Conservation (phyloP, 2,888 invertebrate species). For the Villa cingulata region DNA sequence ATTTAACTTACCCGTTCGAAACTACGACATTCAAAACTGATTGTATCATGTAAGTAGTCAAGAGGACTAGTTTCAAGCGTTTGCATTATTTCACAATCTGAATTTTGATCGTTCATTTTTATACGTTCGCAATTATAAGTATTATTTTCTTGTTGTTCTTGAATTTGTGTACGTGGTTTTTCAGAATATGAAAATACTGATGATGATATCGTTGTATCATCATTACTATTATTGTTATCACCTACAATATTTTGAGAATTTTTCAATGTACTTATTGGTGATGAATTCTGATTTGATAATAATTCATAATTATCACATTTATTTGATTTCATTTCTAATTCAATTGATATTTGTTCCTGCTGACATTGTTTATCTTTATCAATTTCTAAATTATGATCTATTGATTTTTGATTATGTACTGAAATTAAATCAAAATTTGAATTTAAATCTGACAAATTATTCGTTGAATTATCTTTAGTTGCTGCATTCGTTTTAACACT, state of each 20-base stretch:
- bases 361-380: no score
- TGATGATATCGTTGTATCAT: conserved; percentile 23
- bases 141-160: no score
- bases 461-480: conserved; percentile 8
- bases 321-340: conserved; percentile 20
- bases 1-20: no score
- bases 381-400: no score
- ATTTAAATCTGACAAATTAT: conserved; percentile 20
- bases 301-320: conserved; percentile 9
- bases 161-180: conserved; percentile 8
- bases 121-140: no score
- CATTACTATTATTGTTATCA: conserved; percentile 14
- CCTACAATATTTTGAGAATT: not conserved
- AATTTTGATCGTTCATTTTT: no score
- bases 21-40: no score
- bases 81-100: no score
- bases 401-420: no score
- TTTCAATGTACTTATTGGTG: not conserved
- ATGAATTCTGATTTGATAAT: not conserved
- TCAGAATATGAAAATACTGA: conserved; percentile 24
- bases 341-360: conserved; percentile 5
- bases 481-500: not conserved
- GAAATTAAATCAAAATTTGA: conserved; percentile 21
- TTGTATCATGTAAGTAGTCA: no score
- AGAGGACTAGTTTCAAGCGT: no score